A percentile compares a stretch with the other conserved stretches of the same genome.
phyloP scores from a whole-genome alignment of 1,140 invertebrate species.

The Telenomus remus region DNA sequence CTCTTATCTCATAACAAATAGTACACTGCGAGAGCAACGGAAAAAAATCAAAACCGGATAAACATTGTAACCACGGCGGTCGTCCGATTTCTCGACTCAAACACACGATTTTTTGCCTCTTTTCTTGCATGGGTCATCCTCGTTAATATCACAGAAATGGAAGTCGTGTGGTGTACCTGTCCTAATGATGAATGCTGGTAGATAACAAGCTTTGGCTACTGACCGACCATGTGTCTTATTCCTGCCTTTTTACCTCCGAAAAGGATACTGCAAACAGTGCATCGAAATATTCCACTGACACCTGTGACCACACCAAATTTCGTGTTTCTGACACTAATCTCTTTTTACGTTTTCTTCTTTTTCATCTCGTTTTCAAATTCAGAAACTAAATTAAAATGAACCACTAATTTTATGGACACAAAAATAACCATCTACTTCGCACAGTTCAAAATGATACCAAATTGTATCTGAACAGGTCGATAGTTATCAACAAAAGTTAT shows the following conservation, averaged over 20 bases:
- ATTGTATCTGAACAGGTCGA: neutral
- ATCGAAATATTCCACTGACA: constrained; percentile 45
- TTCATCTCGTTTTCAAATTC: constrained; percentile 10
- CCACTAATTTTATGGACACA: no score
- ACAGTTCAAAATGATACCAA: neutral
- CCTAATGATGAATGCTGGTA: constrained; percentile 66
- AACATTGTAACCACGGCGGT: constrained; percentile 43
- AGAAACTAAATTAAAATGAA: no score
- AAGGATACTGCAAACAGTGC: constrained; percentile 47
- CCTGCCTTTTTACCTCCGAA: constrained; percentile 60
- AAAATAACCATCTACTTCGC: no score
- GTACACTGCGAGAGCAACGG: constrained; percentile 10
- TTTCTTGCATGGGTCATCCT: constrained; percentile 49
- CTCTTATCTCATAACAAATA: no score
- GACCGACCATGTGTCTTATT: constrained; percentile 65
- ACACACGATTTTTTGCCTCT: constrained; percentile 29
- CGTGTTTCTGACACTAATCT: constrained; percentile 11
- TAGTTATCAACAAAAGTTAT: neutral
- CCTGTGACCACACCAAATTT: constrained; percentile 26
- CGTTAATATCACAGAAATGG: constrained; percentile 60
- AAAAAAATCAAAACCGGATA: constrained; percentile 13
- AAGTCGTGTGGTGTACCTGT: constrained; percentile 64
- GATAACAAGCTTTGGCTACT: constrained; percentile 64
- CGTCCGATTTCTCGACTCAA: constrained; percentile 24
- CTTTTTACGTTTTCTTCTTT: no score